phyloP scores from a whole-genome alignment of 2,113 vertebrate genomes.

The Tachysurus vachellii region DNA sequence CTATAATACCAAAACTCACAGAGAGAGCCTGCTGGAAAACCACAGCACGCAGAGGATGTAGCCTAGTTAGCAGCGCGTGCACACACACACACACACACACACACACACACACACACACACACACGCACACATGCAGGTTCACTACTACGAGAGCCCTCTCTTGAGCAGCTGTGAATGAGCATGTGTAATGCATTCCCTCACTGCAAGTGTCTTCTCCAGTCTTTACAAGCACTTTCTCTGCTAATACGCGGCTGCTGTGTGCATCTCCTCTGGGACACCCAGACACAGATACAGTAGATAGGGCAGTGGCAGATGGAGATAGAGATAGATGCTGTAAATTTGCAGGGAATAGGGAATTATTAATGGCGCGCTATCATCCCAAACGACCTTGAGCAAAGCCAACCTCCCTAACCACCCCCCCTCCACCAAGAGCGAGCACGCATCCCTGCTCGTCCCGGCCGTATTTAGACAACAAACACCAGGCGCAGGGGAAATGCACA shows the following conservation, averaged over 20 bases:
- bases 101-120: background rate
- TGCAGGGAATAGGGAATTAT: slow-evolving; percentile 73
- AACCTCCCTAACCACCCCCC: slow-evolving; percentile 51
- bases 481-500: slow-evolving; percentile 61
- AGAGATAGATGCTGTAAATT: slow-evolving; percentile 62
- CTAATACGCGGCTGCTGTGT: slow-evolving; percentile 29
- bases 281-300: slow-evolving; percentile 51
- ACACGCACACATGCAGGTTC: background rate
- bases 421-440: slow-evolving; percentile 17
- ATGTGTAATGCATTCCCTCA: slow-evolving; percentile 30
- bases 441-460: slow-evolving; percentile 62
- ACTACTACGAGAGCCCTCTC: slow-evolving; percentile 3
- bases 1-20: slow-evolving; percentile 48
- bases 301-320: slow-evolving; percentile 69
- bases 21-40: slow-evolving; percentile 35
- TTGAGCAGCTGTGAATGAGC: slow-evolving; percentile 35
- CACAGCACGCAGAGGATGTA: slow-evolving; percentile 28
- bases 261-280: slow-evolving; percentile 38
- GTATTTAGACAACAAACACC: slow-evolving; percentile 71
- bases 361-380: slow-evolving; percentile 75
- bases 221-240: slow-evolving; percentile 42
- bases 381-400: slow-evolving; percentile 75
- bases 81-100: background rate
- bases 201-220: slow-evolving; percentile 29
- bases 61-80: slow-evolving; percentile 16